Base-by-base conservation (phyloP, 2,797 vertebrate species). In the Sitta carolinensis region DNA sequence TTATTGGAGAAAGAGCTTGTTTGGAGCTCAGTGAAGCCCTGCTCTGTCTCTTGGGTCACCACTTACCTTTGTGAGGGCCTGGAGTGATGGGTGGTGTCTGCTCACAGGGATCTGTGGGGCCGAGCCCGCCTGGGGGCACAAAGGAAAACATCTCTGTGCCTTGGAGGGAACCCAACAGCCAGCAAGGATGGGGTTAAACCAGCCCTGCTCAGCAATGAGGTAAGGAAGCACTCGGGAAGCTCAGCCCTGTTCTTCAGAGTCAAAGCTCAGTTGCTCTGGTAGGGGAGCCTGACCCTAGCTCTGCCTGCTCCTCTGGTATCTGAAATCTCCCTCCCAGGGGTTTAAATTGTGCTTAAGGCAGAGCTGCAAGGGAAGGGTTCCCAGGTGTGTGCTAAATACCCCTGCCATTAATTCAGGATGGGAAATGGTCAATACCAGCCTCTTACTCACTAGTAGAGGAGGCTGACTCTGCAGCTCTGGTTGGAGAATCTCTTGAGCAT, bases 61-160 rank as follows among this genome's bases (percentile, higher is more conserved):
- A 21, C 97, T 95, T 96, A 98, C 97, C 97, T 97, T 97, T 81
- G 17, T 87, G 94, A 40, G 95, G 62, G 7, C 89, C 95, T 0
- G 97, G 95, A 45, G 94, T 84, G 84, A 96, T n/a, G 52, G 96
- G 81, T 50, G 97, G 94, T 1, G 67, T 78, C 79, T 93, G 93
- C 92, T 94, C 52, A 11, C 45, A 15, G 68, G 58, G 50, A 42
- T 92, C 84, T 68, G 84, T 32, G 74, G 94, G 82, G 42, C 34
- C 57, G 22, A 5, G 40, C 80, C 10, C 89, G 66, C 93, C 98
- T 98, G 87, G 45, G 86, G 63, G 63, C 69, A 93, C 80, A 90
- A 59, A 95, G 68, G 50, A 58, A 47, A 83, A 67, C 42, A 57
- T 47, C 67, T 68, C 59, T 34, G 68, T 51, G 94, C 94, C 58